These are phyloP conservation scores for Elegia similella DNA, from an alignment of 2,888 invertebrate species.

Conservation along the genomic window DNA sequence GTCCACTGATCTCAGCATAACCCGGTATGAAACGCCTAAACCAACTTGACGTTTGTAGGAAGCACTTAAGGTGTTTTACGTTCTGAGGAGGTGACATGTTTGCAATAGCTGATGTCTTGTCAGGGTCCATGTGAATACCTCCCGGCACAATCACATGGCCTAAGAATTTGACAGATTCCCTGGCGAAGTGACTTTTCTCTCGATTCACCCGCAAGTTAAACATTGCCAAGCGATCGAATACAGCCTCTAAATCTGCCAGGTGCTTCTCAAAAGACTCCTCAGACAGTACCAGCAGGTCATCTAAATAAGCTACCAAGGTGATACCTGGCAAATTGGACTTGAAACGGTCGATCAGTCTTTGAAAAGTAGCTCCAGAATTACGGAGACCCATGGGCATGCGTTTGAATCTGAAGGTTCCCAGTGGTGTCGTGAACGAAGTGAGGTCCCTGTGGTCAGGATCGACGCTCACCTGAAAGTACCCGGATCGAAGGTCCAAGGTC, in stretches of 20 bases:
- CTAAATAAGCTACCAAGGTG: not conserved
- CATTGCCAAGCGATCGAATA: not conserved
- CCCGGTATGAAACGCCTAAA: slow-evolving; percentile 30
- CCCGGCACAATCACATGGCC: slow-evolving; percentile 37
- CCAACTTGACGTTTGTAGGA: too few relatives aligned
- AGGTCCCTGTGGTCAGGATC: not conserved
- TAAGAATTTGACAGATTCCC: slow-evolving; percentile 33
- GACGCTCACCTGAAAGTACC: not conserved
- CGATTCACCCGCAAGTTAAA: not conserved
- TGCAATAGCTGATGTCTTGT: slow-evolving; percentile 34
- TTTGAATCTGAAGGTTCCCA: slow-evolving; percentile 12
- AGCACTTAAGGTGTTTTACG: slow-evolving; percentile 15
- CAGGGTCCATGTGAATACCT: too few relatives aligned
- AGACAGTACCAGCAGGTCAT: not conserved
- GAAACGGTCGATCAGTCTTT: slow-evolving; percentile 25
- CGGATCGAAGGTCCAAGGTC: not conserved
- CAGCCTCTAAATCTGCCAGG: not conserved
- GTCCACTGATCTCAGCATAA: slow-evolving; percentile 25
- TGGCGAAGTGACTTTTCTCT: not conserved
- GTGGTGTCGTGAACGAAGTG: not conserved
- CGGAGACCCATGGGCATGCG: too few relatives aligned
- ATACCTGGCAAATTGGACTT: not conserved
- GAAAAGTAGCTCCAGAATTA: slow-evolving; percentile 15
- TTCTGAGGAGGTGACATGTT: slow-evolving; percentile 27
- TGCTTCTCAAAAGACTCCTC: not conserved